Percentiles rank a stretch among this genome's conserved stretches.
phyloP scores from a whole-genome alignment of 2,797 vertebrate genomes.

The Clamator glandarius region DNA sequence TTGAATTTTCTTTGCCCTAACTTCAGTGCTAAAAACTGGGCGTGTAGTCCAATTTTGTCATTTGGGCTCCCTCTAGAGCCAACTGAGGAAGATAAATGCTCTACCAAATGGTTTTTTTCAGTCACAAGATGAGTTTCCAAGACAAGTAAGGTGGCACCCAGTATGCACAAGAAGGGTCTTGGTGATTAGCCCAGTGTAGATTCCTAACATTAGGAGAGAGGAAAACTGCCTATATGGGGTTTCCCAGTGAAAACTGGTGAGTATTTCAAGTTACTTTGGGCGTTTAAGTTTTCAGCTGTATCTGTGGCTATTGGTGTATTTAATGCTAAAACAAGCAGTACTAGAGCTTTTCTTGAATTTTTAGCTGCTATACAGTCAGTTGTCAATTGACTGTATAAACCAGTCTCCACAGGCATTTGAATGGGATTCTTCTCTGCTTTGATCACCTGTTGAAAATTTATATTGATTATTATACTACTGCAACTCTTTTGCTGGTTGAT shows the following conservation, averaged over 20 bases:
- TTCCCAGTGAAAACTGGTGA: neutral
- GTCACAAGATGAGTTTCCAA: neutral
- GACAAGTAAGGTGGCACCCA: neutral
- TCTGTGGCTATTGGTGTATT: neutral
- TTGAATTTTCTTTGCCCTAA: neutral
- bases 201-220: neutral
- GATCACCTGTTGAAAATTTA: neutral
- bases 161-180: neutral
- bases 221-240: neutral
- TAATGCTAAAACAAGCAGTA: neutral
- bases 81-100: neutral
- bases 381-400: neutral
- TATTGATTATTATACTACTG: neutral
- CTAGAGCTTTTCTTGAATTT: neutral
- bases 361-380: neutral
- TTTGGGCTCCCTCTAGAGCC: slow-evolving; percentile 70
- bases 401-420: neutral
- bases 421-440: neutral
- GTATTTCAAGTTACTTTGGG: neutral
- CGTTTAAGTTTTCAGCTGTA: neutral
- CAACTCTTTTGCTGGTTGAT: neutral
- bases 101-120: neutral
- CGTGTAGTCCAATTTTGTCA: slow-evolving; percentile 28
- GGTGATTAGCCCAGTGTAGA: neutral
- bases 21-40: neutral